Percentiles rank a stretch among this genome's conserved stretches.
These are phyloP conservation scores for Gastracanthus pulcherrimus DNA, from an alignment of 2,888 invertebrate species.

Conservation along the genomic window DNA sequence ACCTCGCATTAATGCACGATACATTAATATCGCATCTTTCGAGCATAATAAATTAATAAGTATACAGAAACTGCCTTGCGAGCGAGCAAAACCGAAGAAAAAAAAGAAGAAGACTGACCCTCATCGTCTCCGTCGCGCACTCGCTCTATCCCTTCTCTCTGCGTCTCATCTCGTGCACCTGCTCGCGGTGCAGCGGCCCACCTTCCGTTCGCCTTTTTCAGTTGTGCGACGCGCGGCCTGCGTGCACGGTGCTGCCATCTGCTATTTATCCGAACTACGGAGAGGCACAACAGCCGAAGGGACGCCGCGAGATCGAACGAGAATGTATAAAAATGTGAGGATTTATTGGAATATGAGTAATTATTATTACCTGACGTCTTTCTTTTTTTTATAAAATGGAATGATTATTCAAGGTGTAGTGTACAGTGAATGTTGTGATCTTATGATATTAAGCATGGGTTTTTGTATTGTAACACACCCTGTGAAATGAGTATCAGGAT, in stretches of 20 bases:
- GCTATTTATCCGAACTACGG: slow-evolving; percentile 65
- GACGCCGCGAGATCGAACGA: background rate
- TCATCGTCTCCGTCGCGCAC: background rate
- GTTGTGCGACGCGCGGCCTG: slow-evolving; percentile 55
- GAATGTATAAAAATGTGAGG: too few species aligned
- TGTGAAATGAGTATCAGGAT: too few species aligned
- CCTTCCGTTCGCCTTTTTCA: slow-evolving; percentile 18
- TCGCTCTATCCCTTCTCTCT: background rate
- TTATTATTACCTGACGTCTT: too few species aligned
- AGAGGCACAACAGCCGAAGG: background rate
- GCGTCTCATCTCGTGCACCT: background rate
- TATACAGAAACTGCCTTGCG: slow-evolving; percentile 12
- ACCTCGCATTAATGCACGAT: background rate
- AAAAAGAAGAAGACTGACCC: background rate
- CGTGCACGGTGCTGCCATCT: slow-evolving; percentile 71
- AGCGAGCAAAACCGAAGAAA: background rate
- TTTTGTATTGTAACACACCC: too few species aligned
- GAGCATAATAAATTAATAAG: slow-evolving; percentile 16
- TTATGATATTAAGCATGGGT: too few species aligned
- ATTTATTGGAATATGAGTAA: too few species aligned
- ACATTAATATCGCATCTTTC: background rate
- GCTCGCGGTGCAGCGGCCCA: background rate
- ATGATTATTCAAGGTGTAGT: too few species aligned
- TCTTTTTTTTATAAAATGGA: too few species aligned
- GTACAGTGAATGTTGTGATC: too few species aligned